These are phyloP conservation scores for Agonopterix heracliana DNA, from an alignment of 2,888 invertebrate species.

Conservation along the genomic window DNA sequence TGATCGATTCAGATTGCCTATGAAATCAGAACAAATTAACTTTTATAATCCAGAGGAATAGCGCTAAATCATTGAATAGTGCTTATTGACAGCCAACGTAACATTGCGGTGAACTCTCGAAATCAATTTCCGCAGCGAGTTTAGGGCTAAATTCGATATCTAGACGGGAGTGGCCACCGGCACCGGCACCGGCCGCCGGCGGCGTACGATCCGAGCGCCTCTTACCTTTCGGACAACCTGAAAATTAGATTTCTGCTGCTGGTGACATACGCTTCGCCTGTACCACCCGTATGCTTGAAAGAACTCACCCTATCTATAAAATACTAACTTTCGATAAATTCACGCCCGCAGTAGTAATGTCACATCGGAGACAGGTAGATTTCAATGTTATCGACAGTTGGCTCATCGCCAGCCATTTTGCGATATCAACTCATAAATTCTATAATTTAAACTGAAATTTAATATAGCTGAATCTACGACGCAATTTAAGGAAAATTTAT, in stretches of 20 bases:
- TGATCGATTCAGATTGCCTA: too few relatives aligned
- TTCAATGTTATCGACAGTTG: conserved; percentile 24
- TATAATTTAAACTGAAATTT: conserved; percentile 19
- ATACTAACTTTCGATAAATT: neutral
- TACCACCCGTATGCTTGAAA: neutral
- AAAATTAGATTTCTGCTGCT: conserved; percentile 61
- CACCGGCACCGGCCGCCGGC: conserved; percentile 12
- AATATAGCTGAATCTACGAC: neutral
- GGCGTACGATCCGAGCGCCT: conserved; percentile 25
- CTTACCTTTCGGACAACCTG: conserved; percentile 53
- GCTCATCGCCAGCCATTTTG: conserved; percentile 21
- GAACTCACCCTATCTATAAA: conserved; percentile 8
- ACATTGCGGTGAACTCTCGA: conserved; percentile 48
- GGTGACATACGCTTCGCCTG: conserved; percentile 37
- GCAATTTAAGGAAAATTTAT: neutral
- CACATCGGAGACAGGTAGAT: conserved; percentile 17
- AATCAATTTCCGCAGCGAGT: conserved; percentile 61
- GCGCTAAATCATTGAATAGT: conserved; percentile 44
- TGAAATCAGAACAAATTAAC: too few relatives aligned
- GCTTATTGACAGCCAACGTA: conserved; percentile 45
- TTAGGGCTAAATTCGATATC: conserved; percentile 53
- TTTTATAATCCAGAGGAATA: conserved; percentile 2
- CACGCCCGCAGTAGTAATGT: neutral
- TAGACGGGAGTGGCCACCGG: conserved; percentile 13
- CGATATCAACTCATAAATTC: conserved; percentile 22